phyloP scores from a whole-genome alignment of 2,888 invertebrate species.

The Hylaea fasciaria region DNA sequence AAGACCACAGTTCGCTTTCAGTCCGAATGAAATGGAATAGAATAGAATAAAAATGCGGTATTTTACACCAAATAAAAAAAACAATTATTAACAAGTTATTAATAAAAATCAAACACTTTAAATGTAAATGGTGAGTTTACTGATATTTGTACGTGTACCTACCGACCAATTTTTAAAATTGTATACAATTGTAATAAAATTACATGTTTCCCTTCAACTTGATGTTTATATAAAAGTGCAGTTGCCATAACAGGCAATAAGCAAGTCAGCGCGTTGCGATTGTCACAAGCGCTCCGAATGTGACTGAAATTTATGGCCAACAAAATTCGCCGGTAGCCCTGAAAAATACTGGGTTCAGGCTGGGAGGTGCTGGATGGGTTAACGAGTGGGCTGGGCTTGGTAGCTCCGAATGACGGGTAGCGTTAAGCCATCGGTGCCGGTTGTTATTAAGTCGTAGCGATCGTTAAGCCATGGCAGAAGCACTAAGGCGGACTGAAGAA shows the following conservation, averaged over 20 bases:
- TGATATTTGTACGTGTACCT: too few species aligned
- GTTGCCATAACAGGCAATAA: constrained; percentile 28
- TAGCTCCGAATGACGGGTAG: too few species aligned
- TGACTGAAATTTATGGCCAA: constrained; percentile 29
- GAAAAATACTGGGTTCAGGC: constrained; percentile 17
- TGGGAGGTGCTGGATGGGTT: background rate
- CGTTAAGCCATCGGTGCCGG: background rate
- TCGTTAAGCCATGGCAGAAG: too few species aligned
- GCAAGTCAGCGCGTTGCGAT: constrained; percentile 23
- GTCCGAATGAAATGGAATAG: too few species aligned
- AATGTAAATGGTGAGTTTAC: too few species aligned
- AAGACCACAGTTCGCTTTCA: too few species aligned
- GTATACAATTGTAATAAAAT: constrained; percentile 26
- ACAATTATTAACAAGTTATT: too few species aligned
- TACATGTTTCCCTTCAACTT: constrained; percentile 19
- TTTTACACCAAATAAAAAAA: too few species aligned
- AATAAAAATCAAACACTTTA: too few species aligned
- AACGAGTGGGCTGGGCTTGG: background rate
- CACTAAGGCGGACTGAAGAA: too few species aligned
- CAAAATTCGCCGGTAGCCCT: constrained; percentile 17
- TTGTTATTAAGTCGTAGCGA: background rate
- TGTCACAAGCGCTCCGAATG: constrained; percentile 30
- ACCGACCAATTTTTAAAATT: too few species aligned
- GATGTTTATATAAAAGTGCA: constrained; percentile 25
- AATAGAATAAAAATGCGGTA: too few species aligned